Evolutionary conservation across 2,113 vertebrate genomes (phyloP).

Genomic region (Lota lota): DNA sequence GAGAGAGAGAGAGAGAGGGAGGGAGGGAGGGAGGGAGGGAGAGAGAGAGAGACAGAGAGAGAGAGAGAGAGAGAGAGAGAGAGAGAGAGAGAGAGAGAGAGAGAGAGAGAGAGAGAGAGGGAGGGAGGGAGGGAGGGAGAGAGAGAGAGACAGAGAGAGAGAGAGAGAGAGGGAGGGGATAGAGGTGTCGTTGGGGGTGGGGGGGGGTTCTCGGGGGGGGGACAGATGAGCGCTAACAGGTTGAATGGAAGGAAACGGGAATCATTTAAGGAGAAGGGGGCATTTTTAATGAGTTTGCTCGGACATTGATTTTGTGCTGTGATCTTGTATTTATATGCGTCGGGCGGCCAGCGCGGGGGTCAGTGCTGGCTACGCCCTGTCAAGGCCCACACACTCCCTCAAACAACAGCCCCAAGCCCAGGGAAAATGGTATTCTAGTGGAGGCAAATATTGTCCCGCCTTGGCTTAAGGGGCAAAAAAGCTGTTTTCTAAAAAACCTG

Average conservation of each 20-base stretch:
- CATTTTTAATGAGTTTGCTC: constrained; percentile 93
- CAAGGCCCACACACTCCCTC: constrained; percentile 80
- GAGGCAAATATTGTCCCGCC: constrained; percentile 95
- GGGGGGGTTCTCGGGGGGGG: constrained; percentile 30
- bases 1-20: constrained; percentile 42
- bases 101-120: constrained; percentile 45
- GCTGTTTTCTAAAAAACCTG: constrained; percentile 81
- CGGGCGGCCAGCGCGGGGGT: constrained; percentile 79
- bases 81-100: constrained; percentile 73
- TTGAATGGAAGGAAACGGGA: constrained; percentile 78
- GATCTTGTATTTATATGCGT: constrained; percentile 98
- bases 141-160: constrained; percentile 48
- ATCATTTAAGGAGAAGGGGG: constrained; percentile 84
- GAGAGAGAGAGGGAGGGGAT: not conserved
- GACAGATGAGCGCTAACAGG: constrained; percentile 53
- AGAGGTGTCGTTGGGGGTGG: constrained; percentile 8
- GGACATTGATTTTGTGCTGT: constrained; percentile 93
- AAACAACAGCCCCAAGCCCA: constrained; percentile 85
- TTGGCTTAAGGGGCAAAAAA: constrained; percentile 82
- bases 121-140: constrained; percentile 30
- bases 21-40: constrained; percentile 38
- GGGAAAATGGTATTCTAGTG: constrained; percentile 95
- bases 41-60: too few relatives aligned
- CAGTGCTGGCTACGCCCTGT: constrained; percentile 82
- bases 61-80: too few relatives aligned